Evolutionary conservation across 2,797 vertebrate species (phyloP).

Genomic region (Parambassis ranga): DNA sequence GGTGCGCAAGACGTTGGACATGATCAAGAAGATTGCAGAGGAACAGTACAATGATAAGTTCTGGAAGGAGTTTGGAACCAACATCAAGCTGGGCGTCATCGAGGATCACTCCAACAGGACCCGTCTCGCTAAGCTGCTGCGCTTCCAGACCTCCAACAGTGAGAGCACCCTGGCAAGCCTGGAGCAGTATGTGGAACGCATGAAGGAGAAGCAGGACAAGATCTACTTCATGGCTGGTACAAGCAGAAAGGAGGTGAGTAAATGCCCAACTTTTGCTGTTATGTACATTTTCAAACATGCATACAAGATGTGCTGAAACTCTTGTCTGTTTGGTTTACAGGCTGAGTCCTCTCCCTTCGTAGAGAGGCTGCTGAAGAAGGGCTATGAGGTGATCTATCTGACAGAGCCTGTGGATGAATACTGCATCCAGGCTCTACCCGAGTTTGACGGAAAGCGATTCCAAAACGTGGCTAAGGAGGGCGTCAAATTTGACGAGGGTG

Average conservation of each 20-base stretch:
- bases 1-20: conserved; percentile 97
- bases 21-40: conserved; percentile 99
- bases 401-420: conserved; percentile 98
- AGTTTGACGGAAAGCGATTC: conserved; percentile 97
- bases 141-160: conserved; percentile 95
- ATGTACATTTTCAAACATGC: background rate
- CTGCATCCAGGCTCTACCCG: conserved; percentile 96
- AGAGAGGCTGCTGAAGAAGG: conserved; percentile 94
- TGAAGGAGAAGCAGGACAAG: conserved; percentile 99
- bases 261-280: too few relatives aligned
- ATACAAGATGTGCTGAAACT: background rate
- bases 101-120: conserved; percentile 99
- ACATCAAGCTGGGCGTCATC: conserved; percentile 98
- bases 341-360: conserved; percentile 97
- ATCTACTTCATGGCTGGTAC: conserved; percentile 98
- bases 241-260: conserved; percentile 91
- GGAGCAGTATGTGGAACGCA: conserved; percentile 97
- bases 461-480: conserved; percentile 99
- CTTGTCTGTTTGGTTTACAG: conserved; percentile 59
- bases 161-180: conserved; percentile 85
- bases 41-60: conserved; percentile 96
- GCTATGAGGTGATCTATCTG: conserved; percentile 97
- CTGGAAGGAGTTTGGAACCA: conserved; percentile 99
- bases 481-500: conserved; percentile 95
- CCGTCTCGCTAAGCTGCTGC: conserved; percentile 94